Evolutionary conservation across 2,888 invertebrate species (phyloP).

Genomic region (Lycia hirtaria): DNA sequence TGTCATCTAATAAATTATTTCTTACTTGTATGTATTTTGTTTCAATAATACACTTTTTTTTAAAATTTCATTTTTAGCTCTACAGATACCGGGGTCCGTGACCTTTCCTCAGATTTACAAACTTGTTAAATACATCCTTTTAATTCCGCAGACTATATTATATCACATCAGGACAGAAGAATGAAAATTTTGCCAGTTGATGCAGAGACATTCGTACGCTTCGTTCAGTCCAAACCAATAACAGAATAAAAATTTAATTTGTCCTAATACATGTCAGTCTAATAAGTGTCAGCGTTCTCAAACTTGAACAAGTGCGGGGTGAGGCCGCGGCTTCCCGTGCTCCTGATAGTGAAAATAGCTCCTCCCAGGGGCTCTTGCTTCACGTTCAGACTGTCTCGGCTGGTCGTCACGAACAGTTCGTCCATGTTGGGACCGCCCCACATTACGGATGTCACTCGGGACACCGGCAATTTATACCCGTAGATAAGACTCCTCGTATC

Average conservation of each 20-base stretch:
- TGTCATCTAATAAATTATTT: conserved; percentile 72
- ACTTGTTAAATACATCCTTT: too few relatives aligned
- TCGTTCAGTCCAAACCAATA: too few relatives aligned
- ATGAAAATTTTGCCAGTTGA: too few relatives aligned
- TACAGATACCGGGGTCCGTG: too few relatives aligned
- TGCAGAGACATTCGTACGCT: too few relatives aligned
- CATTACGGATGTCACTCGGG: conserved; percentile 86
- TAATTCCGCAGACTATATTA: too few relatives aligned
- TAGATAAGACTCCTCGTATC: conserved; percentile 71
- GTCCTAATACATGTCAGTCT: conserved; percentile 33
- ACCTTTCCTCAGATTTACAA: too few relatives aligned
- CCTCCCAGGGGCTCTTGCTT: conserved; percentile 62
- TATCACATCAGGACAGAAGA: too few relatives aligned
- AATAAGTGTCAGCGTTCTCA: conserved; percentile 66
- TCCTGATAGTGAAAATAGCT: conserved; percentile 67
- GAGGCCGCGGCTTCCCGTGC: conserved; percentile 64
- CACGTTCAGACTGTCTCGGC: conserved; percentile 43
- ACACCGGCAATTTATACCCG: conserved; percentile 83
- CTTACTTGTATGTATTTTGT: conserved; percentile 52
- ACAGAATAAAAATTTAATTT: not conserved
- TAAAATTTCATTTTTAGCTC: not conserved
- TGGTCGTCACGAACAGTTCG: conserved; percentile 87
- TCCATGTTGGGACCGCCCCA: conserved; percentile 88
- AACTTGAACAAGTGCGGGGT: conserved; percentile 55
- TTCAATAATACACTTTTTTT: conserved; percentile 4